Conservation (phyloP, 2,797 vertebrate species). For the Arctocebus calabarensis region DNA sequence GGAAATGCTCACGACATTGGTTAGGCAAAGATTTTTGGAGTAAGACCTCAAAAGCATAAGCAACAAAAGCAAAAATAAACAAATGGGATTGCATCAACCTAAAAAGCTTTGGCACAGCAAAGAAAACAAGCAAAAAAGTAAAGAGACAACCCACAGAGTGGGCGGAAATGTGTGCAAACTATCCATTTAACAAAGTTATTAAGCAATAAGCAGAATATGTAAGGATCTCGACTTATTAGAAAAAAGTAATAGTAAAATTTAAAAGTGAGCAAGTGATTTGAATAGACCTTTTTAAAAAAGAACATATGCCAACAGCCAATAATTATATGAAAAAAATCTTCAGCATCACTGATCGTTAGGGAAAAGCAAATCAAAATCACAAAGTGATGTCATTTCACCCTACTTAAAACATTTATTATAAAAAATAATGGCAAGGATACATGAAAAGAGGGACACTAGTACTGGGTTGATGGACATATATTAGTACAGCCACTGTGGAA, state of each 20-base stretch:
- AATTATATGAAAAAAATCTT: background rate
- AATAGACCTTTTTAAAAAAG: background rate
- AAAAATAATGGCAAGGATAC: background rate
- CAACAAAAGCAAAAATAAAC: background rate
- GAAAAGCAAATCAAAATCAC: background rate
- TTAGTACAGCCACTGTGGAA: background rate
- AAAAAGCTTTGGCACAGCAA: background rate
- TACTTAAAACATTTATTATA: background rate
- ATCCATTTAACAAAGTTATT: background rate
- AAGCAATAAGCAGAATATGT: background rate
- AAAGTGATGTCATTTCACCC: background rate
- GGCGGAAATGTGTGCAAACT: background rate
- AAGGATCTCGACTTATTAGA: background rate
- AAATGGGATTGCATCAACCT: background rate
- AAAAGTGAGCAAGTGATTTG: background rate
- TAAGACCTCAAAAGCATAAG: background rate
- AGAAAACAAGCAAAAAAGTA: background rate
- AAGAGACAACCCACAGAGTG: background rate
- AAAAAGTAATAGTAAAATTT: background rate
- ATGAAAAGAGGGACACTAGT: background rate
- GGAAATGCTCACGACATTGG: background rate
- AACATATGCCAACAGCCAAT: background rate
- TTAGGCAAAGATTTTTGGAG: background rate
- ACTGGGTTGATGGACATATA: background rate
- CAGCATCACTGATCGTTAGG: background rate